Evolutionary conservation across 2,888 invertebrate genomes (phyloP), one percentile per base, ranked within the genome.

Genomic region (Philereme vetulata): DNA sequence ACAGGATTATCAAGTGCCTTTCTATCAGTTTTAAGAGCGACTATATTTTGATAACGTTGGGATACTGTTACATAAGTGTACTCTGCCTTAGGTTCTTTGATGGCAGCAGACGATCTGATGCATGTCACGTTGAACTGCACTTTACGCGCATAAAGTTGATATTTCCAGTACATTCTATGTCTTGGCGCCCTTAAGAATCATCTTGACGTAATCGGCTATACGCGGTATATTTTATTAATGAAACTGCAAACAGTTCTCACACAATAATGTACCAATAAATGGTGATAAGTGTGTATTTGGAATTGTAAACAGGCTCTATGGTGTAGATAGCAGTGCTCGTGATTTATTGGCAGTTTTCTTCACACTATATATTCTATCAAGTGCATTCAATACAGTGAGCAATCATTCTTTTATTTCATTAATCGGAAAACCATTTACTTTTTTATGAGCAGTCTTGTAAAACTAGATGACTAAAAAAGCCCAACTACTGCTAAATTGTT

Each of bases 161-260:
- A 85, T 83, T 82, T 81, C 80, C 76, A 78, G 72, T 76, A 76
- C 80, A 82, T 80, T 78, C 74, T 64, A 74, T 80, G 79, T 74
- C 73, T 78, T 82, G 82, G 84, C 84, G 84, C 84, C 84, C 75
- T 76, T 72, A 68, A 74, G 75, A 72, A 75, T 71, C 74, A 71
- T 76, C 75, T 77, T 75, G 70, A 75, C 72, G 75, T 79, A 77
- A 76, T 72, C 72, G 73, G 50, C 62, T 65, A 68, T 74, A 85
- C 83, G 82, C 77, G 77, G 71, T 72, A 81, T 84, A 79, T 82
- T 81, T 84, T 82, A 81, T 81, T 80, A 76, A 83, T 81, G 67
- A 66, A 64, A 58, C 66, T 8, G 64, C 67, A 71, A 73, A 65
- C 65, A 72, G 75, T 81, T 82, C 81, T 73, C 83, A 84, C 76